Evolutionary conservation across 2,888 invertebrate species (phyloP), one percentile per base, ranked within the genome.

Genomic region (Trissoscelio sp.): DNA sequence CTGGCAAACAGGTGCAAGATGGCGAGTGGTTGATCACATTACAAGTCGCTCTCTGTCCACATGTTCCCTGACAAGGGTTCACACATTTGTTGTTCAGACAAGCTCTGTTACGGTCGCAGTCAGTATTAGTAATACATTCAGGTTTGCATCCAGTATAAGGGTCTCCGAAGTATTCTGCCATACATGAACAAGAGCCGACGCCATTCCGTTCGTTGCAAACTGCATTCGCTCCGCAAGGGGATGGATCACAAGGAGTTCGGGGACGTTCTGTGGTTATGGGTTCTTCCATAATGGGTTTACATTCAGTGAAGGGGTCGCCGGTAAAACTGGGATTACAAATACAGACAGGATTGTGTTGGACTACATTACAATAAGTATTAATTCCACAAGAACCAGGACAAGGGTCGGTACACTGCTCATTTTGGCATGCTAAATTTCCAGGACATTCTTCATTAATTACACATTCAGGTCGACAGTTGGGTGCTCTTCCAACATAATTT

Each of bases 111-210:
- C 94, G 93, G 31, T 94, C 92, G 87, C 97, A 97, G 87, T 97
- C 97, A 22, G 95, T 95, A 88, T 97, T 97, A 58, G 94, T 95
- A 2, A 96, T 95, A 12, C 82, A 82, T 92, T 97, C 97, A 2
- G 97, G 97, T 84, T 96, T 93, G 89, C 97, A 97, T 75, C 96
- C 96, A 0, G 95, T 94, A 88, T 97, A 96, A 0, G 97, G 97
- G 92, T 97, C 97, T 37, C 97, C 97, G 85, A 95, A 95, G 90
- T 96, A 97, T 88, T 96, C 96, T 9, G 95, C 94, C 70, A 95
- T 91, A 89, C 97, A 97, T 11, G 94, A 93, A 88, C 97, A 97
- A 14, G 97, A 95, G 58, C 96, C 97, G 14, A 96, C 96, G 31
- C 95, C 95, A 89, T 96, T 95, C 85, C 95, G 93, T 91, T 96